Conservation (phyloP, 2,888 invertebrate species). For the Drosophila anomalata region DNA sequence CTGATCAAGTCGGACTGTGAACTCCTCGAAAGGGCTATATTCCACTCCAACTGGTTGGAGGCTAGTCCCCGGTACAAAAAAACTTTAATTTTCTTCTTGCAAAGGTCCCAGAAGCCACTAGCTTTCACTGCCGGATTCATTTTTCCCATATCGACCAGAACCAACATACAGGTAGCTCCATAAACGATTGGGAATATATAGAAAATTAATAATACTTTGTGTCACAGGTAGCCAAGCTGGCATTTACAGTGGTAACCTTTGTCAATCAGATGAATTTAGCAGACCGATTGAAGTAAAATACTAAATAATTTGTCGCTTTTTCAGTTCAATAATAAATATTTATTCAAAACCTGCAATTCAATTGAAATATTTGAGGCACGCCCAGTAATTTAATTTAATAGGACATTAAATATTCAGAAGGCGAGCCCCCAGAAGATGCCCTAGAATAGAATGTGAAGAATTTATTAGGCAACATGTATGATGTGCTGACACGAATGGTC, state of each 20-base stretch:
- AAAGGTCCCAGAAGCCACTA: constrained; percentile 19
- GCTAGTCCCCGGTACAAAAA: constrained; percentile 22
- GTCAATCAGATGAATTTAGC: constrained; percentile 56
- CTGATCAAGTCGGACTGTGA: constrained; percentile 28
- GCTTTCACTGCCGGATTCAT: constrained; percentile 26
- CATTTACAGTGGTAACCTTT: constrained; percentile 61
- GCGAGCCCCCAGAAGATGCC: not conserved
- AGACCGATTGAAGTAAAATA: constrained; percentile 36
- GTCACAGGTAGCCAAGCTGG: constrained; percentile 61
- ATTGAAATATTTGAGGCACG: not conserved
- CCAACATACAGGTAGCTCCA: constrained; percentile 22
- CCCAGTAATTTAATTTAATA: not conserved
- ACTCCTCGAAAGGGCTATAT: constrained; percentile 11
- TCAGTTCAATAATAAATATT: not conserved
- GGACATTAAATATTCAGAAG: not conserved
- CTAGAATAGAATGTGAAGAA: not conserved
- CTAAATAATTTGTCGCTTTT: not conserved
- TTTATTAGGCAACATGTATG: not conserved
- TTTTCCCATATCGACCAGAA: constrained; percentile 24
- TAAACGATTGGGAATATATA: constrained; percentile 33
- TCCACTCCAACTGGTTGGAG: constrained; percentile 36
- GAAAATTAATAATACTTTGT: not conserved
- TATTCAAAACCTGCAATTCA: not conserved
- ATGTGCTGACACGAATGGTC: not conserved
- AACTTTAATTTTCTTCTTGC: constrained; percentile 13